Conservation (phyloP, 2,113 vertebrate species). For the Sinocyclocheilus rhinocerous region DNA sequence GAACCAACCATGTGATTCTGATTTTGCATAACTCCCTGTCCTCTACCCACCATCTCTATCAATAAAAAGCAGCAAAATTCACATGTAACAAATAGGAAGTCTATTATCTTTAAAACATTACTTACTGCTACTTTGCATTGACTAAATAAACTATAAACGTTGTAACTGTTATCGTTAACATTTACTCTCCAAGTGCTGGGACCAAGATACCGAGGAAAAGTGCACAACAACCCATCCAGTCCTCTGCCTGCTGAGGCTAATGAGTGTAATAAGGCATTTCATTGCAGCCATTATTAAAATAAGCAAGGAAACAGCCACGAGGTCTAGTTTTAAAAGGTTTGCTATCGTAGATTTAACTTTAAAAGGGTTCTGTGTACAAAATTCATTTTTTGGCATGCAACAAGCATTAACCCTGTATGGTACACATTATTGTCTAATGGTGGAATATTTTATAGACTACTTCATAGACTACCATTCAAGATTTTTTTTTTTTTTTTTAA, state of each 20-base stretch:
- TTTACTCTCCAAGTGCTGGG: background rate
- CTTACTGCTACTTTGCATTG: background rate
- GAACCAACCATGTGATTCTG: background rate
- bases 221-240: background rate
- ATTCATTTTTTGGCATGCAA: background rate
- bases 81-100: background rate
- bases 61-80: background rate
- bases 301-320: background rate
- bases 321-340: slow-evolving; percentile 14
- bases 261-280: slow-evolving; percentile 13
- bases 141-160: background rate
- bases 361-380: slow-evolving; percentile 7
- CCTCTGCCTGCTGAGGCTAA: background rate
- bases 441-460: background rate
- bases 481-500: too few species aligned
- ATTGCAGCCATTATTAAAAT: slow-evolving; percentile 19
- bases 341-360: background rate
- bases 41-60: background rate
- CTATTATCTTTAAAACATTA: background rate
- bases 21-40: background rate
- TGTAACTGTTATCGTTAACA: background rate
- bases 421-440: background rate
- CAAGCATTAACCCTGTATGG: background rate
- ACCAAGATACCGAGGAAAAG: background rate
- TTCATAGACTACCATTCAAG: too few species aligned